Evolutionary conservation across 2,113 vertebrate species (phyloP), one percentile per base, ranked within the genome.

Genomic region (Ahaetulla prasina): DNA sequence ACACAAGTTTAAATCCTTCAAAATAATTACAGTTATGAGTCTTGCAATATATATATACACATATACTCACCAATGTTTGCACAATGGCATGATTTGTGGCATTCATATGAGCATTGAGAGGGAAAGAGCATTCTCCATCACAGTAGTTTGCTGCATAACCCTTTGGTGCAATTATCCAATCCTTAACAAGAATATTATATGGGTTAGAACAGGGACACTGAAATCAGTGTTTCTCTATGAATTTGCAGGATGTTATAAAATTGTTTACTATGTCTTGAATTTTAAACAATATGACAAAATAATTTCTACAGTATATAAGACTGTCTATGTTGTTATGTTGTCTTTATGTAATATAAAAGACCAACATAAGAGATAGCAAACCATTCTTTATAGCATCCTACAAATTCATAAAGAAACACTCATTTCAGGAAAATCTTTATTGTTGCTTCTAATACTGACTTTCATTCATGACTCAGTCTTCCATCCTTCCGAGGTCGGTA

Each of bases 111-210:
- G 99, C 99, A 0, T 99, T 99, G 84, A 99, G 98, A 0, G 99
- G 99, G 94, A 99, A 99, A 0, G 99, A 99, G 92, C 99, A 99
- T 92, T 99, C 99, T 93, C 99, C 99, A 1, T 99, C 99, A 95
- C 99, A 99, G 98, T 99, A 99, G 97, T 99, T 99, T 96, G 99
- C 99, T 22, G 99, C 99, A 0, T 99, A 99, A 93, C 99, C 99
- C 96, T 99, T 99, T 57, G 99, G 99, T 93, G 99, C 99, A 23
- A 99, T 99, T 96, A 99, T 99, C 99, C 99, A 99, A 95, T 99
- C 99, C 99, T 99, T 95, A 52, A 80, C 95, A 89, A 55, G 35
- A 86, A 89, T 47, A 16, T 39, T 27, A 57, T 23, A 89, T 50
- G 22, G 55, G 18, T 35, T 57, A 85, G 60, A 55, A 68, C 30